Conservation (phyloP, 1,140 invertebrate species). For the Ceratosolen fusciceps region DNA sequence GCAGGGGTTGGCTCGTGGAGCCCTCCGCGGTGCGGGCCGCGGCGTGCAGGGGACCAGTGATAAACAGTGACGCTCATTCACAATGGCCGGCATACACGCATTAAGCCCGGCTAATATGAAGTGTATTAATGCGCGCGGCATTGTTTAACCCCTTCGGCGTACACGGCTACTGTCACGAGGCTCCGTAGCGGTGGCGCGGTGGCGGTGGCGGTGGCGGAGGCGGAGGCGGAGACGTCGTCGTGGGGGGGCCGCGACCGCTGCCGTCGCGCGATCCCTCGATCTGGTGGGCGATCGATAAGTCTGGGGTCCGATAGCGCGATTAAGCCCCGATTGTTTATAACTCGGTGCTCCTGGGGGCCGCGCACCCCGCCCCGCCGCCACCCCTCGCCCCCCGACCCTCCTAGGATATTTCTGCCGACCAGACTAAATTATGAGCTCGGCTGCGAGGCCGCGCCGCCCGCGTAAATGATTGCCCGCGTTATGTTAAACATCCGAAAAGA, state of each 20-base stretch:
- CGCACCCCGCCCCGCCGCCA: too few species aligned
- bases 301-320: not conserved
- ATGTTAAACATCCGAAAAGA: conserved; percentile 69
- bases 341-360: not conserved
- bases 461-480: conserved; percentile 71
- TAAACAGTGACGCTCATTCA: conserved; percentile 73
- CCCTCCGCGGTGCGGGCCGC: too few species aligned
- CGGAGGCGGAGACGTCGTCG: too few species aligned
- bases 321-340: not conserved
- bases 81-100: conserved; percentile 71
- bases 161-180: conserved; percentile 69
- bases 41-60: conserved; percentile 71
- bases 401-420: conserved; percentile 64
- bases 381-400: too few species aligned
- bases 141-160: conserved; percentile 66
- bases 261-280: conserved; percentile 49
- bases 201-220: conserved; percentile 66
- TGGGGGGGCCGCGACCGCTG: too few species aligned
- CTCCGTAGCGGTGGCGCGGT: conserved; percentile 64
- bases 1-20: conserved; percentile 58
- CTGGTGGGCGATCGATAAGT: not conserved
- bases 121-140: conserved; percentile 71
- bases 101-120: conserved; percentile 72
- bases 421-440: conserved; percentile 70
- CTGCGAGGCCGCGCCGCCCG: conserved; percentile 42